Percentiles rank a stretch among this genome's conserved stretches.
phyloP scores from a whole-genome alignment of 37 sponge, comb jelly and placozoan species.

The Bolinopsis microptera region DNA sequence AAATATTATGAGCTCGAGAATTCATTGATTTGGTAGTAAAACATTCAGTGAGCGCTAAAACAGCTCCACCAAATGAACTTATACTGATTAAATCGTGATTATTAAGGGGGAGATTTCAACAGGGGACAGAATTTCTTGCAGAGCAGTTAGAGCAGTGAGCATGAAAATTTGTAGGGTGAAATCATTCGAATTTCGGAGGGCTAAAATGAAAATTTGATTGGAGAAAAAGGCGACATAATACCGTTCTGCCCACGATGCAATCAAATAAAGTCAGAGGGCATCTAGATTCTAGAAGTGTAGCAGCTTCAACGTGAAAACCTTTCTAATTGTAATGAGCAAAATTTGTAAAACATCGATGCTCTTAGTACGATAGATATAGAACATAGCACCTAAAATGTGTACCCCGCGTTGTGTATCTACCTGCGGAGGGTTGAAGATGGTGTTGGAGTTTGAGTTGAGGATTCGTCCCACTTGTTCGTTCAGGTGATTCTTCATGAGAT shows the following conservation, averaged over 20 bases:
- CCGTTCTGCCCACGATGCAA: background rate
- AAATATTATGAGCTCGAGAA: background rate
- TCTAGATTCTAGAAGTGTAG: too few relatives aligned
- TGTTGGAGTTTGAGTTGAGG: background rate
- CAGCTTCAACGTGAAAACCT: too few relatives aligned
- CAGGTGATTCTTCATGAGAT: slow-evolving; percentile 65
- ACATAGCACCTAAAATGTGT: too few relatives aligned
- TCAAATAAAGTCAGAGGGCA: background rate
- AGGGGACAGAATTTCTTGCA: background rate
- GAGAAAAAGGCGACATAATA: background rate
- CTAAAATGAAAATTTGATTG: background rate
- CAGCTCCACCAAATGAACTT: background rate
- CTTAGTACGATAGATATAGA: too few relatives aligned
- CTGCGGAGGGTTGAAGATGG: slow-evolving; percentile 35
- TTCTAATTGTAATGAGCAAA: too few relatives aligned
- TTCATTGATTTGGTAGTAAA: background rate
- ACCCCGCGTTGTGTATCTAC: too few relatives aligned
- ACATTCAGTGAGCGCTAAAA: background rate
- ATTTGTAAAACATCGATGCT: too few relatives aligned
- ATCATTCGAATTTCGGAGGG: background rate
- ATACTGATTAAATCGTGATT: background rate
- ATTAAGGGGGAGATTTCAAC: background rate
- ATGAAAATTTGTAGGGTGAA: background rate
- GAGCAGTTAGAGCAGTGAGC: background rate
- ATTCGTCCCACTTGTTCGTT: slow-evolving; percentile 64